Percentiles rank a stretch among this genome's conserved stretches.
Conservation (phyloP, 92 coral and sea anemone species). For the Palythoa grandiflora region DNA sequence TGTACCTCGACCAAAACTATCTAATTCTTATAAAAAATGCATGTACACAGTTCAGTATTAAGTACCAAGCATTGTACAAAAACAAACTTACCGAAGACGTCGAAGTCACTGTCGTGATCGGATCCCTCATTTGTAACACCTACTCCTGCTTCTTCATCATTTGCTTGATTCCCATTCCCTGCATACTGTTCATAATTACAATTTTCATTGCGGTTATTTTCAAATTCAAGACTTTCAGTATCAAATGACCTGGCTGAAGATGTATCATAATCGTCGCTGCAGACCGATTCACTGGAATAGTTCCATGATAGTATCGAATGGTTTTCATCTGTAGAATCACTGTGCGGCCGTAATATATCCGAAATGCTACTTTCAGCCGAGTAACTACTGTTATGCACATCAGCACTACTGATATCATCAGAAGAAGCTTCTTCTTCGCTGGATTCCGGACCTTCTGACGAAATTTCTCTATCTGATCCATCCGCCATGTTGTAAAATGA, state of each 20-base stretch:
- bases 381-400: constrained; percentile 27
- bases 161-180: constrained; percentile 12
- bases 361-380: constrained; percentile 27
- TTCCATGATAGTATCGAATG: constrained; percentile 25
- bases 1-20: constrained; percentile 23
- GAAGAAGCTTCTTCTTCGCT: constrained; percentile 36
- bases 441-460: constrained; percentile 38
- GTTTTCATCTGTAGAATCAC: constrained; percentile 40
- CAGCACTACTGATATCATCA: constrained; percentile 22
- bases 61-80: constrained; percentile 16
- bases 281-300: constrained; percentile 36
- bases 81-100: constrained; percentile 12
- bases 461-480: constrained; percentile 26
- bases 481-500: constrained; percentile 35
- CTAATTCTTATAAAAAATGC: not conserved
- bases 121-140: constrained; percentile 4
- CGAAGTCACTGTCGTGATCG: constrained; percentile 14
- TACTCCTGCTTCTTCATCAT: constrained; percentile 10
- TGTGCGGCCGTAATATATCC: constrained; percentile 25
- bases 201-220: constrained; percentile 14
- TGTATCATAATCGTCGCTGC: constrained; percentile 16
- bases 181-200: constrained; percentile 23
- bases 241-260: constrained; percentile 27
- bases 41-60: not conserved
- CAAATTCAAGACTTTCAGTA: constrained; percentile 34